A percentile compares a stretch with the other conserved stretches of the same genome.
Evolutionary conservation across 2,888 invertebrate genomes (phyloP).

Genomic region (Lordiphosa andalusiaca): DNA sequence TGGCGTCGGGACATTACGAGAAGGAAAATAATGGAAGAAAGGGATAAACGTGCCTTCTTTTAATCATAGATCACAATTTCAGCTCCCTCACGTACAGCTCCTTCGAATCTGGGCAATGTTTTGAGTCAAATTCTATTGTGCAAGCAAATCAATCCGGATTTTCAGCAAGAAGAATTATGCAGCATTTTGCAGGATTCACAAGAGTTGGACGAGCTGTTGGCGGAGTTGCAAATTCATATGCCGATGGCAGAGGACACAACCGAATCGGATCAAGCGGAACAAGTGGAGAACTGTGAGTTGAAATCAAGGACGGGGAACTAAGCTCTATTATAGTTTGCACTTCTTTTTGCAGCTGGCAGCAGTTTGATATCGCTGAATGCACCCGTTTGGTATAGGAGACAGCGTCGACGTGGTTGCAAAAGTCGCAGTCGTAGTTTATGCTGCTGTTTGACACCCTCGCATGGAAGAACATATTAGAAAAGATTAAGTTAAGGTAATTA

Average conservation of each 20-base stretch:
- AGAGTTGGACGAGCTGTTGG: slow-evolving; percentile 88
- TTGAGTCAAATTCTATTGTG: slow-evolving; percentile 93
- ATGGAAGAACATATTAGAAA: slow-evolving; percentile 32
- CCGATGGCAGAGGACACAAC: slow-evolving; percentile 79
- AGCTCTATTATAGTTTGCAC: background rate
- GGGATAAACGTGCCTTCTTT: too few species aligned
- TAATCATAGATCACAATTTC: too few species aligned
- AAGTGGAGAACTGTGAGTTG: slow-evolving; percentile 37
- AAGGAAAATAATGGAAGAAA: too few species aligned
- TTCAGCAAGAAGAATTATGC: slow-evolving; percentile 93
- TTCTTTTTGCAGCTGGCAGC: slow-evolving; percentile 30
- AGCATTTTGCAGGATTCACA: slow-evolving; percentile 92
- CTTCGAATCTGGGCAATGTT: slow-evolving; percentile 92
- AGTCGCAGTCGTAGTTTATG: slow-evolving; percentile 58
- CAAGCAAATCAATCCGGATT: slow-evolving; percentile 93
- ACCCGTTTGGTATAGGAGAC: slow-evolving; percentile 52
- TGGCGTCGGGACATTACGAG: too few species aligned
- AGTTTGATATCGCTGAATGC: slow-evolving; percentile 40
- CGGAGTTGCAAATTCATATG: slow-evolving; percentile 91
- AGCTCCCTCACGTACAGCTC: slow-evolving; percentile 91
- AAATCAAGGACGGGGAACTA: background rate
- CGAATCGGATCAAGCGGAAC: slow-evolving; percentile 27
- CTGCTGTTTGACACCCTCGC: slow-evolving; percentile 47
- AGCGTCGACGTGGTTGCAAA: slow-evolving; percentile 55
- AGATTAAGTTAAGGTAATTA: too few species aligned